Base-by-base conservation (phyloP, 2,797 vertebrate genomes). In the Lacerta agilis region DNA sequence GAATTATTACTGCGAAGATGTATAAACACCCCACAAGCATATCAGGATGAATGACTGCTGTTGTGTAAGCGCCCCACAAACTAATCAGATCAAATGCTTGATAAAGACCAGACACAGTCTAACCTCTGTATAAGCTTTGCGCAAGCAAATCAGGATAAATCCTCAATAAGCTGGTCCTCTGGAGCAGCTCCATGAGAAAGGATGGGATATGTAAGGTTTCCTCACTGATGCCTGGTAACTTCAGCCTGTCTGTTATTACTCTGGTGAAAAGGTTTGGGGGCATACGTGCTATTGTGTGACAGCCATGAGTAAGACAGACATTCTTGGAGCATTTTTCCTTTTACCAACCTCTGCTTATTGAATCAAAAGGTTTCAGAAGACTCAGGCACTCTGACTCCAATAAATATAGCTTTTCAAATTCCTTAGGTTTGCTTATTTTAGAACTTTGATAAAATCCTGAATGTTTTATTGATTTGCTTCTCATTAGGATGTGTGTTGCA, bases 401-500 rank as follows among this genome's bases (percentile, higher is more conserved):
- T 82, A 38, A 78, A 86, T 33, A 38, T 25, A 83, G 33, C 23
- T 88, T 75, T 71, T 43, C 86, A 85, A 55, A 8, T 80, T 20
- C 58, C 64, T 88, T 92, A 64, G 87, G 45, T 91, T 86, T 91
- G 38, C 83, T 93, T 91, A 90, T 85, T 20, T 88, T 75, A 93
- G 15, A 91, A 92, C 23, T 11, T 89, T 79, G 55, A 79, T 64
- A 43, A 45, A 83, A 83, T 86, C 18, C 10, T 55, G 87, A 93
- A 90, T 91, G 41, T 45, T 93, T 85, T 88, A 89, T 90, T 88
- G 86, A 91, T 81, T 88, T 80, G 78, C 72, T 76, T 75, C 92
- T 92, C 61, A 84, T 92, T 76, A 92, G 87, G 83, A 90, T 86
- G 87, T 88, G 55, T 89, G 84, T 92, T 93, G 92, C 43, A 89